Evolutionary conservation across 2,888 invertebrate species (phyloP).

Genomic region (Parelbella ahira): DNA sequence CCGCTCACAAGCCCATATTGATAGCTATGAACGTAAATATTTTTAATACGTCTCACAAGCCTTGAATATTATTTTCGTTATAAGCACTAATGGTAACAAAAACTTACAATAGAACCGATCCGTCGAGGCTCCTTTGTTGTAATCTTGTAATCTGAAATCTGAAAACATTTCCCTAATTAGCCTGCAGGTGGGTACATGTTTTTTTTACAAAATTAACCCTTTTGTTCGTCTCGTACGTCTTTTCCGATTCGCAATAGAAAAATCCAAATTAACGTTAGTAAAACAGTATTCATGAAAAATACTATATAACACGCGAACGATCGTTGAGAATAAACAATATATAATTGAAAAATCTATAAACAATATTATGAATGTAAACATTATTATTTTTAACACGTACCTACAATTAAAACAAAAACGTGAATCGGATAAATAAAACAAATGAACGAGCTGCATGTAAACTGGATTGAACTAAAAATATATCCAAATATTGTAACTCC

Average conservation of each 20-base stretch:
- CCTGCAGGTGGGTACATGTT: constrained; percentile 9
- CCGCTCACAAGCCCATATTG: too few relatives aligned
- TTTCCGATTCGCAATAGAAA: neutral
- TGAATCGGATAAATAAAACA: too few relatives aligned
- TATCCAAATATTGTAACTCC: too few relatives aligned
- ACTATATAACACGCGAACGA: neutral
- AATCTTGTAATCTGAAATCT: constrained; percentile 79
- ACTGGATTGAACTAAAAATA: too few relatives aligned
- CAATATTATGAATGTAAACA: too few relatives aligned
- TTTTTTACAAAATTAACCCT: constrained; percentile 1
- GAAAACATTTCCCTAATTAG: constrained; percentile 40
- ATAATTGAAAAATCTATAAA: too few relatives aligned
- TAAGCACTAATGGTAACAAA: constrained; percentile 48
- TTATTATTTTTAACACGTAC: too few relatives aligned
- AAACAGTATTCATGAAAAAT: neutral
- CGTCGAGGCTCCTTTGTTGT: constrained; percentile 54
- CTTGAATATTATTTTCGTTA: constrained; percentile 5
- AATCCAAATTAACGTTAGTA: constrained; percentile 1
- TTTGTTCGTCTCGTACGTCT: constrained; percentile 1
- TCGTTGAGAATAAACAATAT: neutral
- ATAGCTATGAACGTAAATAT: too few relatives aligned
- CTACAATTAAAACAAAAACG: too few relatives aligned
- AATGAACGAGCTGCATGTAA: too few relatives aligned
- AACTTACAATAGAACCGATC: constrained; percentile 43
- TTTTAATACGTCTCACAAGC: constrained; percentile 10